Conservation (phyloP, 92 coral and sea anemone species). For the Metridium senile region DNA sequence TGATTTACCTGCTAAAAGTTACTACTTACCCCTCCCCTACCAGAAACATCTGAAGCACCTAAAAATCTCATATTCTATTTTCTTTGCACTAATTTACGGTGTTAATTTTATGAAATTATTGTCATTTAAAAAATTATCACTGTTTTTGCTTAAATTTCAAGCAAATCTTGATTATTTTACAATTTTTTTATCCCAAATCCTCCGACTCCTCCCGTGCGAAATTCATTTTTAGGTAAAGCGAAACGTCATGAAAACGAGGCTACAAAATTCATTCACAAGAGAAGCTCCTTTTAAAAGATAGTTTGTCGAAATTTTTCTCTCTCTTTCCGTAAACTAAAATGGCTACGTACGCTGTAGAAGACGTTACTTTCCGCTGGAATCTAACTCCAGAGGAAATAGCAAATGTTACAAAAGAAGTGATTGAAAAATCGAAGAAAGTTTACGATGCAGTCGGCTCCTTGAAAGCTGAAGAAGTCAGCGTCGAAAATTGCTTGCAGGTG, state of each 20-base stretch:
- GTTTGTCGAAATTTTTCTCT: background rate
- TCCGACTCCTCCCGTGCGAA: too few species aligned
- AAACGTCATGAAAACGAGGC: slow-evolving; percentile 1
- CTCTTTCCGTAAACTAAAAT: slow-evolving; percentile 2
- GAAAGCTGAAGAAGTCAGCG: slow-evolving; percentile 73
- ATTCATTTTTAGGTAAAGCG: background rate
- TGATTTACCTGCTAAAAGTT: too few species aligned
- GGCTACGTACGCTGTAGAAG: slow-evolving; percentile 51
- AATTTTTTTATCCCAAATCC: background rate
- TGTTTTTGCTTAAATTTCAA: too few species aligned
- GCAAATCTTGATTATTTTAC: background rate
- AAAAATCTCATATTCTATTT: too few species aligned
- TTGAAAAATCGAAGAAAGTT: slow-evolving; percentile 75
- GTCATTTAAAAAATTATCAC: too few species aligned
- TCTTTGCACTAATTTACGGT: too few species aligned
- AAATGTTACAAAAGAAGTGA: slow-evolving; percentile 76
- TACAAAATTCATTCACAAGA: background rate
- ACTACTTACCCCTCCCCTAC: too few species aligned
- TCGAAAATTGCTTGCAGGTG: slow-evolving; percentile 88
- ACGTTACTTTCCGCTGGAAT: slow-evolving; percentile 77
- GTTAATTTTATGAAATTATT: too few species aligned
- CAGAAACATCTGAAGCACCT: too few species aligned
- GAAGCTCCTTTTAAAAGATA: background rate
- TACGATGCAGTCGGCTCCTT: slow-evolving; percentile 84
- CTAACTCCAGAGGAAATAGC: slow-evolving; percentile 79